phyloP scores from a whole-genome alignment of 2,113 vertebrate species.

The Solea solea region DNA sequence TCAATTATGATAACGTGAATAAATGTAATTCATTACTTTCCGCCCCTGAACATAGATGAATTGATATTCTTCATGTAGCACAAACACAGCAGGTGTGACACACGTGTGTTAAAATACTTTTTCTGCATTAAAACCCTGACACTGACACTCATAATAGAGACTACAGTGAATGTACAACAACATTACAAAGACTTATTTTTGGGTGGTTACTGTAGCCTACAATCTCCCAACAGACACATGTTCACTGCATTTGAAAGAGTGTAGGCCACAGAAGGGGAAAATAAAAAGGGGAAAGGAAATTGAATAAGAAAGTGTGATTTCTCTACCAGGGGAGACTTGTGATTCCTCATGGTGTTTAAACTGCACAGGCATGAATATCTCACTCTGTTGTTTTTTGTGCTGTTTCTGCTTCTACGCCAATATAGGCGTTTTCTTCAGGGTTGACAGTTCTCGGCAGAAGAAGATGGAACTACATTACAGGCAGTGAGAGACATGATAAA shows the following conservation, averaged over 20 bases:
- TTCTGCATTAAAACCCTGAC: background rate
- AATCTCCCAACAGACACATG: background rate
- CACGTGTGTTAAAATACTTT: background rate
- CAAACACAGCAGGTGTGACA: too few relatives aligned
- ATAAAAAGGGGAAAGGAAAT: slow-evolving; percentile 1
- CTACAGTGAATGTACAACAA: background rate
- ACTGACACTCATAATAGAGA: slow-evolving; percentile 18
- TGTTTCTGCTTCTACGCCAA: background rate
- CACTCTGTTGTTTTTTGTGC: slow-evolving; percentile 8
- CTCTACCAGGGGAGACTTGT: background rate
- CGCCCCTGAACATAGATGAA: too few relatives aligned
- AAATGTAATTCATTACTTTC: too few relatives aligned
- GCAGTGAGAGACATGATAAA: slow-evolving; percentile 35
- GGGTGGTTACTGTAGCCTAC: background rate
- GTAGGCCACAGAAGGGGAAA: slow-evolving; percentile 6
- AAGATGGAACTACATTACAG: slow-evolving; percentile 17
- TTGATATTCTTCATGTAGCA: too few relatives aligned
- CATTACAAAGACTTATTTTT: background rate
- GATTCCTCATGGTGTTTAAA: slow-evolving; percentile 27
- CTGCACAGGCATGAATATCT: slow-evolving; percentile 25
- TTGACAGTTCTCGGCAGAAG: slow-evolving; percentile 27
- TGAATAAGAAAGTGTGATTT: background rate
- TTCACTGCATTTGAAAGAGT: background rate
- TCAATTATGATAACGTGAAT: too few relatives aligned
- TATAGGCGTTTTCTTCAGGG: slow-evolving; percentile 33